These are phyloP conservation scores for Tholera decimalis DNA, from an alignment of 2,888 invertebrate species.

Conservation along the genomic window DNA sequence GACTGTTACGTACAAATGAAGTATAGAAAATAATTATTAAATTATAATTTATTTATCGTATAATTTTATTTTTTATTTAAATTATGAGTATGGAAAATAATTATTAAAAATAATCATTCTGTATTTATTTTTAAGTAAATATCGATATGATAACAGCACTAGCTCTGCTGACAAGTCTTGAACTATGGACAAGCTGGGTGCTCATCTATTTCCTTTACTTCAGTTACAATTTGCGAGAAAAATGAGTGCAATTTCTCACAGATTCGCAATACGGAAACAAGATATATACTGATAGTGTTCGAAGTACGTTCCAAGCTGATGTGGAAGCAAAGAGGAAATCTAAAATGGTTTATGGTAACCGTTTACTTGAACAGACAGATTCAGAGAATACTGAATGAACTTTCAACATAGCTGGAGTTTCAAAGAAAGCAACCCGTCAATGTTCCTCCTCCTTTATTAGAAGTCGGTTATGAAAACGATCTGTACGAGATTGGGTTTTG, in stretches of 20 bases:
- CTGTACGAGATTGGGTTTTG: no score
- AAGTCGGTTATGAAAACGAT: no score
- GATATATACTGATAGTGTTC: constrained; percentile 45
- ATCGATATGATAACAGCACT: background rate
- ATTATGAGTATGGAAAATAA: no score
- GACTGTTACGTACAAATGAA: no score
- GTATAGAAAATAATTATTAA: no score
- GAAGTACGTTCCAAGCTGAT: constrained; percentile 27
- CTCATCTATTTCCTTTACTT: constrained; percentile 45
- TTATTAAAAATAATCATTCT: background rate
- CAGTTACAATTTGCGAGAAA: constrained; percentile 49
- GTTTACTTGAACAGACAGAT: constrained; percentile 12
- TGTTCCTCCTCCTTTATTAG: no score
- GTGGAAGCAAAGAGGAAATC: constrained; percentile 25
- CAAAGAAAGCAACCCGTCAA: no score
- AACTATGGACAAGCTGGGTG: constrained; percentile 20
- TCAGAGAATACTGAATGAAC: background rate
- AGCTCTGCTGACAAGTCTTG: constrained; percentile 13
- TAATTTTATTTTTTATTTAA: no score
- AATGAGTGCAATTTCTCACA: constrained; percentile 55
- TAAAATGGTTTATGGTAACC: constrained; percentile 27
- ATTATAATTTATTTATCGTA: no score
- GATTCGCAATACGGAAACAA: constrained; percentile 54
- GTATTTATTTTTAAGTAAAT: background rate
- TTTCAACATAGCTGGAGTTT: background rate